Base-by-base conservation (phyloP, 2,797 vertebrate species). In the Choloepus didactylus region DNA sequence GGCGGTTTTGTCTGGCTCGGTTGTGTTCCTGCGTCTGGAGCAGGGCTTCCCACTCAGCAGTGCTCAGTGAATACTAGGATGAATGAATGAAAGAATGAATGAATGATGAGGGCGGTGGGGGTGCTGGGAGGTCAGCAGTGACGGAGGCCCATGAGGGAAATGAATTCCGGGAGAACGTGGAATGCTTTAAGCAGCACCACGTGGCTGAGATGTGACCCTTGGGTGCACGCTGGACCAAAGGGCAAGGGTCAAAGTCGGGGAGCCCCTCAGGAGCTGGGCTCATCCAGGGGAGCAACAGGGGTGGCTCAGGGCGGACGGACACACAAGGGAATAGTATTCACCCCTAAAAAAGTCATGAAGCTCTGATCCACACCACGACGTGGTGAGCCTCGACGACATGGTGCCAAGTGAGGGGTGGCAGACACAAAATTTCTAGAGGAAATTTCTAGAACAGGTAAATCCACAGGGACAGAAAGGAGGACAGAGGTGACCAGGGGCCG, bases 171-270 rank as follows among this genome's bases (percentile, higher is more conserved):
- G 31, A 69, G 64, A 83, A 10, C 2, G 16, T 21, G 12, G 18
- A 23, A 46, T 1, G 3, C 7, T 82, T 0, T 41, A 23, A 54
- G 51, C 3, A 0, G 1, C 51, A 73, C 29, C 41, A 41, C 44
- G 0, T 69, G 49, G 41, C 79, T 35, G 1, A 12, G 44, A 54
- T 27, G 49, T 1, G 0, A 19, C 59, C 0, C n/a, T 23, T n/a
- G 12, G 92, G 51, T 35, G 25, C 27, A 18, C 9, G 25, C 4
- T 35, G 59, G n/a, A 35, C 1, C 8, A 8, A 51, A 27, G 27
- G 66, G 21, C 27, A 25, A 0, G 2, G 6, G 59, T 44, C 77
- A 8, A 16, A 16, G 10, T 25, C 31, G 18, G 4, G 2, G 56
- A 54, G 9, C 21, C 41, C 19, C n/a, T 12, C 31, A 14, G 73